These are phyloP conservation scores for Microctonus brassicae DNA, from an alignment of 2,888 invertebrate species.

Conservation along the genomic window DNA sequence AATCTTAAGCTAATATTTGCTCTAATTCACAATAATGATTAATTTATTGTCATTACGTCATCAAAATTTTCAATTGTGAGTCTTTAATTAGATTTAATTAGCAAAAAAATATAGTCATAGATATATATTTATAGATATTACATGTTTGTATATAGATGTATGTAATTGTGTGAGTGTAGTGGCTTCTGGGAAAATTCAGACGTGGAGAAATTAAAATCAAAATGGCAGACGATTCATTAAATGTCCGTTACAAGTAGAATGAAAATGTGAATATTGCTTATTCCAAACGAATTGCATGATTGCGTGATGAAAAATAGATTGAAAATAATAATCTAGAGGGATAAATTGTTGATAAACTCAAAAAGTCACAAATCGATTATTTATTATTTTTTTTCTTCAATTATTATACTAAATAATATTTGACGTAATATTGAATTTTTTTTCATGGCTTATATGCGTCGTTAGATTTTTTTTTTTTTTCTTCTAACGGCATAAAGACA, in stretches of 20 bases:
- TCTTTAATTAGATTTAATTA: background rate
- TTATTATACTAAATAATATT: too few species aligned
- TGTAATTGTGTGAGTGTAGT: conserved; percentile 28
- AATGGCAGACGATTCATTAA: conserved; percentile 49
- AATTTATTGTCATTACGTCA: background rate
- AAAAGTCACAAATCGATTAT: too few species aligned
- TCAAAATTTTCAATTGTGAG: background rate
- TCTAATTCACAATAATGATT: background rate
- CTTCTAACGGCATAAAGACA: background rate
- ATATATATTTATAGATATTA: background rate
- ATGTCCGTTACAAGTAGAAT: conserved; percentile 17
- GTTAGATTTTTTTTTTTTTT: background rate
- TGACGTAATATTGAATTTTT: too few species aligned
- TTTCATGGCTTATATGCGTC: too few species aligned
- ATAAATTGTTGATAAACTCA: background rate
- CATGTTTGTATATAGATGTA: background rate
- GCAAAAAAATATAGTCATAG: background rate
- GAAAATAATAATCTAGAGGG: too few species aligned
- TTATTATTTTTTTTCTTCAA: too few species aligned
- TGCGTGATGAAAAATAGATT: background rate
- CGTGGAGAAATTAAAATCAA: conserved; percentile 49
- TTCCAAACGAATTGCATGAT: conserved; percentile 14
- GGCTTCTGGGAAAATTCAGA: conserved; percentile 60
- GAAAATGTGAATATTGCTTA: conserved; percentile 42
- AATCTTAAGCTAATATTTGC: background rate